A percentile compares a stretch with the other conserved stretches of the same genome.
phyloP scores from a whole-genome alignment of 2,888 invertebrate genomes.

The Danaus chrysippus region DNA sequence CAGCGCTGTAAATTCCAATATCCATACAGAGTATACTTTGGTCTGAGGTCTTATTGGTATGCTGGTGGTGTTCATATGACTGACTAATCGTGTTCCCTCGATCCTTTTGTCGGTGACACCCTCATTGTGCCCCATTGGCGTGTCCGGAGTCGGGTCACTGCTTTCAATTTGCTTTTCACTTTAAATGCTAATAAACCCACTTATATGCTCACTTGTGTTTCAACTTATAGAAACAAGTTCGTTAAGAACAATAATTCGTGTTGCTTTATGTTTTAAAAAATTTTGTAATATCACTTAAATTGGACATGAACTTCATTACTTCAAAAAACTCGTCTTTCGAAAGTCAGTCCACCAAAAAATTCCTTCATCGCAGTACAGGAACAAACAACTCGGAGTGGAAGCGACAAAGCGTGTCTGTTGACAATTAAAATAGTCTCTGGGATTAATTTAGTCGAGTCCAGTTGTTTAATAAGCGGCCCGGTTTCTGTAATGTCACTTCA shows the following conservation, averaged over 20 bases:
- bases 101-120: conserved; percentile 61
- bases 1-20: conserved; percentile 17
- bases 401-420: conserved; percentile 42
- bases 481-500: conserved; percentile 31
- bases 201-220: conserved; percentile 21
- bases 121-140: conserved; percentile 44
- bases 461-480: conserved; percentile 34
- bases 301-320: not conserved
- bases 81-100: conserved; percentile 61
- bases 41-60: conserved; percentile 47
- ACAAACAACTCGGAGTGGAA: conserved; percentile 37
- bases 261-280: too few species aligned
- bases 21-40: conserved; percentile 12
- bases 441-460: conserved; percentile 51
- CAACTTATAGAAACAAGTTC: conserved; percentile 14
- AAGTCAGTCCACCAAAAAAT: not conserved
- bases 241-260: not conserved
- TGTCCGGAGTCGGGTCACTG: conserved; percentile 43
- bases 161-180: conserved; percentile 29
- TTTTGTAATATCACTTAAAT: not conserved
- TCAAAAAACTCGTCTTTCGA: not conserved
- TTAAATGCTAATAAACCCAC: conserved; percentile 29
- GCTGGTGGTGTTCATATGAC: conserved; percentile 45
- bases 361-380: conserved; percentile 29
- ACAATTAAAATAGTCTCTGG: conserved; percentile 52